Evolutionary conservation across 2,113 vertebrate species (phyloP), one percentile per base, ranked within the genome.

Genomic region (Rallus limicola): DNA sequence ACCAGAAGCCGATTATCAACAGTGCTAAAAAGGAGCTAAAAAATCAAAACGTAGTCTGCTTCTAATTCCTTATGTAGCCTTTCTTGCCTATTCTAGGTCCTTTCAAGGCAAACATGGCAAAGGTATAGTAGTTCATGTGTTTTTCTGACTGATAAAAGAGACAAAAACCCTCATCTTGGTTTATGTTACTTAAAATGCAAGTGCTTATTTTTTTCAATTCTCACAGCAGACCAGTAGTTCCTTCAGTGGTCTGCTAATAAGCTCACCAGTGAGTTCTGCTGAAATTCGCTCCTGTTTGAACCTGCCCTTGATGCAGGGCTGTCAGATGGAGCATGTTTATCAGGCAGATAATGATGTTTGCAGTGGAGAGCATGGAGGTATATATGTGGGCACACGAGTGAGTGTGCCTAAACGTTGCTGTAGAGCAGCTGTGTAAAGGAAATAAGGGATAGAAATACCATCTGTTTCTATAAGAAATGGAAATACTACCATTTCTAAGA

Each of bases 111-210:
- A 83, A 81, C 0, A 1, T 89, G 67, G 69, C 38, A 91, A 74
- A 95, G 78, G 71, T 90, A 44, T 71, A 90, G 69, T 52, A 96
- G 64, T 77, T 93, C 88, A 71, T 86, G 78, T 96, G 89, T 83
- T 92, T 95, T 95, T 86, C 92, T 90, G 82, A 78, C 90, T 88
- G 96, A 93, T 94, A 72, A 95, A 97, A 94, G 53, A 64, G 88
- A 87, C 67, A 93, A 93, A 93, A 95, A 3, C 13, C 21, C 70
- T 77, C 29, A 23, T 91, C 50, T 92, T 90, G 59, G 50, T 94
- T 92, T 88, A 58, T 70, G 80, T 96, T 96, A 90, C 91, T 97
- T 97, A 96, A 96, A 94, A 97, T 97, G 92, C 88, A 92, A 96
- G 86, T 87, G 84, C 86, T 97, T 96, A 65, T 97, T 96, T 96